Evolutionary conservation across 2,797 vertebrate species (phyloP), one percentile per base, ranked within the genome.

Genomic region (Denticeps clupeoides): DNA sequence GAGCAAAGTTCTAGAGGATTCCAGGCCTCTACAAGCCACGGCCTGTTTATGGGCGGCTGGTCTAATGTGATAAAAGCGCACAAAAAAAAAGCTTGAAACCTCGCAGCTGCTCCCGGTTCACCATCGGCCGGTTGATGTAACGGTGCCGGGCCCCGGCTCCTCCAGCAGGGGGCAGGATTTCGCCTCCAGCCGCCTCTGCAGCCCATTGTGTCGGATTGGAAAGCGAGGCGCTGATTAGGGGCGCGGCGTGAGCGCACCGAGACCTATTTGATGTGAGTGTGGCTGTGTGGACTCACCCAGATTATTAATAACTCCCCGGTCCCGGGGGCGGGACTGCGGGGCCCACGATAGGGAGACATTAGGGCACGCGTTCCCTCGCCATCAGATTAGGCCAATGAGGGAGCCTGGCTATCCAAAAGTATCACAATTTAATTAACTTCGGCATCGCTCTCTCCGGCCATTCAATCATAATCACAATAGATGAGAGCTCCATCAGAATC

Each of bases 161-260:
- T 63, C 77, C 82, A 83, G 76, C 54, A 79, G 81, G 75, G 77
- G 81, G 77, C 79, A 81, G 70, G 59, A 46, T 71, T 53, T 71
- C 56, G 68, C 81, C 70, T 79, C 59, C 16, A 46, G 47, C 32
- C 71, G 65, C 59, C 12, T 18, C 25, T 53, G 25, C 1, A 25
- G 44, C n/a, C 24, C n/a, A 60, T 60, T 45, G 43, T 62, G 59
- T 19, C 33, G 24, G 38, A 38, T 56, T 54, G 41, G 58, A 71
- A 62, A 64, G 61, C 63, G 58, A 59, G 32, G 62, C n/a, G 66
- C 60, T 77, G 69, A 78, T 71, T 74, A 65, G 66, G n/a, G 31
- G 31, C 32, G 32, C 15, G 58, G 45, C 65, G 55, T 67, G 49
- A 67, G 59, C 26, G 59, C 42, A 68, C 57, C 72, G 67, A 63